Percentiles rank a stretch among this genome's conserved stretches.
Conservation (phyloP, 2,113 vertebrate species). For the Chaetops frenatus region DNA sequence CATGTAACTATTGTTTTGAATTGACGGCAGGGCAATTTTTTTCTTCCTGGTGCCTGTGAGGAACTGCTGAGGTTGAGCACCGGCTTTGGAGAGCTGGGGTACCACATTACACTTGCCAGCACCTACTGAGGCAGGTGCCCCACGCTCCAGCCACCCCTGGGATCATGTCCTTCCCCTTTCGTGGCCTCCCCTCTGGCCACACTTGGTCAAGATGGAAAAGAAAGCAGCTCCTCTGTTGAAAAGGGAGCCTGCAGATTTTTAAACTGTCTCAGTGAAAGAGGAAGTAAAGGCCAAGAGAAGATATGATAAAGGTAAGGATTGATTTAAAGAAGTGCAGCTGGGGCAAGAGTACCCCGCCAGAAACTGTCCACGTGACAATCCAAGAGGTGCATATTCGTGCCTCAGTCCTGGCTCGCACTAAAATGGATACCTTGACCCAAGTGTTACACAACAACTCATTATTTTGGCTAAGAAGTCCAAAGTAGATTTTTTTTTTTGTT, state of each 20-base stretch:
- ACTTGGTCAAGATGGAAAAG: not conserved
- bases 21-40: not conserved
- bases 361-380: not conserved
- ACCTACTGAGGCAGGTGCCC: accelerated
- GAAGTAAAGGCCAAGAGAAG: not conserved
- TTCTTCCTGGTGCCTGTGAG: not conserved
- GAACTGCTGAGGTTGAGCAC: accelerated
- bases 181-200: not conserved
- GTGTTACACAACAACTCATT: not conserved
- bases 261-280: not conserved
- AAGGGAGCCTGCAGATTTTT: not conserved
- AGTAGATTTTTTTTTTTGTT: not conserved
- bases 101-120: not conserved
- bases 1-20: not conserved
- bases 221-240: not conserved
- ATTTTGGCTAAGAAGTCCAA: not conserved
- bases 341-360: not conserved
- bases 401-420: not conserved
- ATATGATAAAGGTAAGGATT: not conserved
- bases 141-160: not conserved
- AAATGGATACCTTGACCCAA: not conserved
- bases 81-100: not conserved
- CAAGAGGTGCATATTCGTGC: not conserved
- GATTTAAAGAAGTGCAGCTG: not conserved
- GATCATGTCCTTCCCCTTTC: accelerated